Evolutionary conservation across 2,113 vertebrate genomes (phyloP).

Genomic region (Ictalurus furcatus): DNA sequence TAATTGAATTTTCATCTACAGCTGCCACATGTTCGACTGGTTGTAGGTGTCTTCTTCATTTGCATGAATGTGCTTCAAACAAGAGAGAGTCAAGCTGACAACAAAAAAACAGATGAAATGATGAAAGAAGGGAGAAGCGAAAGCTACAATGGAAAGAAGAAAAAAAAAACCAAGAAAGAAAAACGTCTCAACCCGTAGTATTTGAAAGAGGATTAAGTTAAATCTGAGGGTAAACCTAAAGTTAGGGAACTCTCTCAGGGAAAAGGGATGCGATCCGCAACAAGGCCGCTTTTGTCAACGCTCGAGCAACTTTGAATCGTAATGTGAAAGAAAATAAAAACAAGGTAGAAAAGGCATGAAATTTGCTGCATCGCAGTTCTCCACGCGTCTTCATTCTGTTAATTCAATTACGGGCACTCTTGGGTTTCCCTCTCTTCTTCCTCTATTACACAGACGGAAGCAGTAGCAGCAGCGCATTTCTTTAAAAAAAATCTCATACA

Average conservation of each 20-base stretch:
- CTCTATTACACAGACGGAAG: constrained; percentile 4
- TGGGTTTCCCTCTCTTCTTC: constrained; percentile 31
- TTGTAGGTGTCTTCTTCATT: constrained; percentile 59
- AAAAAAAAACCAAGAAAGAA: constrained; percentile 10
- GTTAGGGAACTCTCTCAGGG: constrained; percentile 40
- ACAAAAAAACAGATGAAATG: constrained; percentile 49
- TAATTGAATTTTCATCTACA: constrained; percentile 62
- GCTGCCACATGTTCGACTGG: constrained; percentile 55
- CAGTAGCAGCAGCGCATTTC: constrained; percentile 26
- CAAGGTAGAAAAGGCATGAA: constrained; percentile 49
- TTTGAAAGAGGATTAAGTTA: constrained; percentile 48
- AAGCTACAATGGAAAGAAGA: constrained; percentile 22
- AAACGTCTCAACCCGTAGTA: constrained; percentile 32
- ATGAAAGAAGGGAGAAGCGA: constrained; percentile 23
- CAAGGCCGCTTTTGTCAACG: constrained; percentile 40
- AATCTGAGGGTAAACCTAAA: constrained; percentile 48
- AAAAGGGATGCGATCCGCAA: constrained; percentile 25
- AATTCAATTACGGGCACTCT: constrained; percentile 55
- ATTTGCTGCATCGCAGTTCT: constrained; percentile 53
- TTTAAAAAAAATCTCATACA: constrained; percentile 38
- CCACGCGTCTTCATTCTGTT: constrained; percentile 54
- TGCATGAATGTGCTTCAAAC: constrained; percentile 59
- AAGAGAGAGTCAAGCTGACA: constrained; percentile 50
- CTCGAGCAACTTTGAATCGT: constrained; percentile 39
- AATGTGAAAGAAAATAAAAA: constrained; percentile 45